Evolutionary conservation across 2,113 vertebrate species (phyloP).

Genomic region (Scartelaos histophorus): DNA sequence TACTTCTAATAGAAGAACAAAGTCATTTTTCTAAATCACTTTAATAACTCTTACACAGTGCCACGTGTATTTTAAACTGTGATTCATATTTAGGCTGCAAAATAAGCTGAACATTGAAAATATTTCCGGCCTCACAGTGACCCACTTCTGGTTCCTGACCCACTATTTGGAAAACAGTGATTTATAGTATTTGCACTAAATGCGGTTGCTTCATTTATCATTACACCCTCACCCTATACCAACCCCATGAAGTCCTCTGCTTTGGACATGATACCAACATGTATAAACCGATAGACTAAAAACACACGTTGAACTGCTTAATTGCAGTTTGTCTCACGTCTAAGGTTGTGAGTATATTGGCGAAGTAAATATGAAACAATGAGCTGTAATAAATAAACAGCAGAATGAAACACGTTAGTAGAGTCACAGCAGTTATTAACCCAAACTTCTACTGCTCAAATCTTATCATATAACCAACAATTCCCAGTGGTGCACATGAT

Average conservation of each 20-base stretch:
- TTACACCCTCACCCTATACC: not conserved
- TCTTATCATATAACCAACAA: no score
- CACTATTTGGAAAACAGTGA: conserved; percentile 6
- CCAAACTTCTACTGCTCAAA: no score
- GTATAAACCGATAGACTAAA: not conserved
- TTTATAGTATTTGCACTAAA: not conserved
- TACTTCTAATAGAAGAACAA: not conserved
- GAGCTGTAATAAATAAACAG: no score
- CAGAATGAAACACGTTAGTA: no score
- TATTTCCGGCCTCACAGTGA: conserved; percentile 2
- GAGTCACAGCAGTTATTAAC: no score
- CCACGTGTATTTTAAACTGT: not conserved
- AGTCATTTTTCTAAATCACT: not conserved
- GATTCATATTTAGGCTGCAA: not conserved
- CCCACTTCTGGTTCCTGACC: conserved; percentile 8
- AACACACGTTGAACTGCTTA: not conserved
- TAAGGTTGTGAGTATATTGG: no score
- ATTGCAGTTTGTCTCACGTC: no score
- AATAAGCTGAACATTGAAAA: conserved; percentile 2
- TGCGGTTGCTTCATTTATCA: conserved; percentile 1
- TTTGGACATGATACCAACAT: not conserved
- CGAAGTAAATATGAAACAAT: no score
- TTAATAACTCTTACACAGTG: not conserved
- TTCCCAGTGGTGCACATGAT: no score
- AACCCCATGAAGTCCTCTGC: not conserved